Evolutionary conservation across 2,888 invertebrate genomes (phyloP).

Genomic region (Metacarcinus magister): DNA sequence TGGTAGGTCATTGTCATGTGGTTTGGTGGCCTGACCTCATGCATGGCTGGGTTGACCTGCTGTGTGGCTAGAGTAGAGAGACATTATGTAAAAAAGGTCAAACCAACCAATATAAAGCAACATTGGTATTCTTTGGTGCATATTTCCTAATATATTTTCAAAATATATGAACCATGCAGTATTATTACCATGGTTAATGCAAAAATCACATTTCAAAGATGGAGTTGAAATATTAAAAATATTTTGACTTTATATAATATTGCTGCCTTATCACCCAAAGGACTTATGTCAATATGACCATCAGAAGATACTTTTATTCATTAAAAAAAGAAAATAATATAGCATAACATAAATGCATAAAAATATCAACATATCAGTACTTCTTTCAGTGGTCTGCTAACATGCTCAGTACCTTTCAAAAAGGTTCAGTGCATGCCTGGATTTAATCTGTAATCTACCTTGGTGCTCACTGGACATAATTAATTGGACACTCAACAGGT

Average conservation of each 20-base stretch:
- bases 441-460: background rate
- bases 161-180: background rate
- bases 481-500: background rate
- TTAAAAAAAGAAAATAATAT: background rate
- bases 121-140: slow-evolving; percentile 26
- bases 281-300: background rate
- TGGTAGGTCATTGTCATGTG: background rate
- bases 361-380: background rate
- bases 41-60: background rate
- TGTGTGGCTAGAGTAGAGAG: background rate
- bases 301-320: background rate
- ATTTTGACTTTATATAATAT: background rate
- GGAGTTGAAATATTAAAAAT: background rate
- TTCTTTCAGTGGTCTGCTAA: background rate
- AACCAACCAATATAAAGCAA: background rate
- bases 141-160: background rate
- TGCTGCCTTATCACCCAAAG: slow-evolving; percentile 19
- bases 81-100: background rate
- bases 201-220: background rate
- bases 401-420: background rate
- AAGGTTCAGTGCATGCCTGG: background rate
- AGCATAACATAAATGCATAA: background rate
- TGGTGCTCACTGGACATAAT: slow-evolving; percentile 31
- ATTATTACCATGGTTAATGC: slow-evolving; percentile 20
- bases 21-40: background rate